Conservation (phyloP, 2,888 invertebrate genomes). For the Agonum fuliginosum region DNA sequence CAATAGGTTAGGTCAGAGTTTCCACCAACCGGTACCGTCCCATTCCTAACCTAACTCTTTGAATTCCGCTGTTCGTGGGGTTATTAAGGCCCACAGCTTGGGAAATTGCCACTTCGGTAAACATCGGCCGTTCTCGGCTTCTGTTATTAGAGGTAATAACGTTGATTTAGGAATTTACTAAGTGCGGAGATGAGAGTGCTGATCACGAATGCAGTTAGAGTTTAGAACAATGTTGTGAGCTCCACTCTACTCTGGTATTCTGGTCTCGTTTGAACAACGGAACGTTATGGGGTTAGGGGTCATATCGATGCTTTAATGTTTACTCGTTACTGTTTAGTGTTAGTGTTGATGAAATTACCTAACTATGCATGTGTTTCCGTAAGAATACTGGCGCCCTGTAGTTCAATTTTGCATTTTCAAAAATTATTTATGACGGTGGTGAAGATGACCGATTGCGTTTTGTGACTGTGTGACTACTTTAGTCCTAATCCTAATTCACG, state of each 20-base stretch:
- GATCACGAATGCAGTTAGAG: not conserved
- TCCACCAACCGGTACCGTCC: not conserved
- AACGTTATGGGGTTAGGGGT: slow-evolving; percentile 1
- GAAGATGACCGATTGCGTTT: not conserved
- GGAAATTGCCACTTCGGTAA: not conserved
- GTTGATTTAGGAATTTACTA: slow-evolving; percentile 33
- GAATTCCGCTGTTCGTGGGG: not conserved
- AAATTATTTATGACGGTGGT: not conserved
- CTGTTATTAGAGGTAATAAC: slow-evolving; percentile 29
- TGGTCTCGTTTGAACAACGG: not conserved
- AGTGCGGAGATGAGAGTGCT: slow-evolving; percentile 10
- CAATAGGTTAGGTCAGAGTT: not conserved
- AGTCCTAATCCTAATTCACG: not conserved
- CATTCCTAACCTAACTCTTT: not conserved
- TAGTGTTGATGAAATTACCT: not conserved
- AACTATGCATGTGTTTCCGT: not conserved
- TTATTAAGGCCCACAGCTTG: not conserved
- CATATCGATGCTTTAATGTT: not conserved
- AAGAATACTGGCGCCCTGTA: not conserved
- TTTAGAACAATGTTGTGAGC: slow-evolving; percentile 1
- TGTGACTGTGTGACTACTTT: not conserved
- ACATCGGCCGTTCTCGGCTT: not conserved
- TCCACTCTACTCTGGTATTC: not conserved
- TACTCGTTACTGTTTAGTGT: too few relatives aligned
- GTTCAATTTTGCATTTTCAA: too few relatives aligned